phyloP scores from a whole-genome alignment of 2,113 vertebrate genomes.

The Alethe castanea region DNA sequence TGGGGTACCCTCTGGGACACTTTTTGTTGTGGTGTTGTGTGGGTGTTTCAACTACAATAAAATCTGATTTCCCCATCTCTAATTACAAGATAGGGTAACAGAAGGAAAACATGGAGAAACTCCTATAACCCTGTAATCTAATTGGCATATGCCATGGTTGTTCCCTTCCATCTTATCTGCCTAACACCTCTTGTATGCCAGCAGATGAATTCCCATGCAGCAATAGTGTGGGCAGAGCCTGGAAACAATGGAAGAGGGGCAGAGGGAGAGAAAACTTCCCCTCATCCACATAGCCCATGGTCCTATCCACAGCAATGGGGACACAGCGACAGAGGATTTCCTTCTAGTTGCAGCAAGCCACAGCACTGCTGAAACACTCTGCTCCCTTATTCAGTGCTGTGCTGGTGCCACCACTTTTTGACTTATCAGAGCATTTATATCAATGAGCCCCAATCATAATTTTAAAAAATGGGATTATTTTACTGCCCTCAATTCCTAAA shows the following conservation, averaged over 20 bases:
- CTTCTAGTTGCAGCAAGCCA: neutral
- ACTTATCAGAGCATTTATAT: neutral
- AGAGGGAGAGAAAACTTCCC: neutral
- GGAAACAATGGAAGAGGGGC: neutral
- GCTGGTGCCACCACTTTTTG: neutral
- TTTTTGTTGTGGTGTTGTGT: neutral
- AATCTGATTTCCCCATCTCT: neutral
- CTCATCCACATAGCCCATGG: neutral
- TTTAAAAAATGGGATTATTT: neutral
- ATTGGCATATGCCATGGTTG: neutral
- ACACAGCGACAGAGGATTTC: neutral
- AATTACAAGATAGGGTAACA: neutral
- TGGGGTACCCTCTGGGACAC: neutral
- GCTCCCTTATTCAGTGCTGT: neutral
- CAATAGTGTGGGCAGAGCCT: neutral
- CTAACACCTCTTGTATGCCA: neutral
- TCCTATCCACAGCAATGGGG: rapidly evolving
- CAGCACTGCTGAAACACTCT: neutral
- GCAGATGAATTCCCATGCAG: neutral
- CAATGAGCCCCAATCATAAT: neutral
- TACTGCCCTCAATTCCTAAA: neutral
- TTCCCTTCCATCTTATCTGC: neutral
- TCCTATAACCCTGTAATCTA: neutral
- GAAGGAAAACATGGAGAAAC: neutral
- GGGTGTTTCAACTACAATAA: neutral